These are phyloP conservation scores for Pantelozetes paolii DNA, from an alignment of 2,888 invertebrate species.

Conservation along the genomic window DNA sequence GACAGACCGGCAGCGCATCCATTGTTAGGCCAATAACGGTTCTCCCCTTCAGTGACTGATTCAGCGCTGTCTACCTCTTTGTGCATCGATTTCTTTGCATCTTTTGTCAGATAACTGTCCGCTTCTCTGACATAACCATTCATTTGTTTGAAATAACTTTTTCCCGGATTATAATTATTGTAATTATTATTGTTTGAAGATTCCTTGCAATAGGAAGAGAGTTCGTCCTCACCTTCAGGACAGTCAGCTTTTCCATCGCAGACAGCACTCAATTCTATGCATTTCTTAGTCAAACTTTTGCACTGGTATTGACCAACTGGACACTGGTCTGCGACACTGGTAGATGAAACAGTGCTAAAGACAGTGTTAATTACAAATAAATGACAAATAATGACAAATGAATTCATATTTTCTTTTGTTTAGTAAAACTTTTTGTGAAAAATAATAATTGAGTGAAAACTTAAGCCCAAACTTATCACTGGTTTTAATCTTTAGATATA, in stretches of 20 bases:
- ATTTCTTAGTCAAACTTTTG: neutral
- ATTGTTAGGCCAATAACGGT: neutral
- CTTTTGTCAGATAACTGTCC: neutral
- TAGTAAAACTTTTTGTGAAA: too few species aligned
- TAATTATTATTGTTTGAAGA: neutral
- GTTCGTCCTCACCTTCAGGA: slow-evolving; percentile 39
- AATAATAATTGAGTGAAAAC: too few species aligned
- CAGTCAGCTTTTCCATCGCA: slow-evolving; percentile 39
- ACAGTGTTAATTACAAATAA: neutral
- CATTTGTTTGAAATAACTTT: neutral
- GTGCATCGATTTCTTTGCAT: neutral
- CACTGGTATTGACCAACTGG: slow-evolving; percentile 10
- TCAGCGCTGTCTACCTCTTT: neutral
- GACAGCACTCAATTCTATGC: slow-evolving; percentile 13
- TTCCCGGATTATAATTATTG: slow-evolving; percentile 17
- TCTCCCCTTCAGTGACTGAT: neutral
- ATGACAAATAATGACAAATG: slow-evolving; percentile 9
- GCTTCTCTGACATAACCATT: too few species aligned
- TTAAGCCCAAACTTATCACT: too few species aligned
- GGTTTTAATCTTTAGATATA: too few species aligned
- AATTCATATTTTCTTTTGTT: neutral
- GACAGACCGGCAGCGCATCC: slow-evolving; percentile 16
- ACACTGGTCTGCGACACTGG: neutral
- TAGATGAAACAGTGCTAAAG: neutral
- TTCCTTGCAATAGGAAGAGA: neutral